Percentiles rank a stretch among this genome's conserved stretches.
These are phyloP conservation scores for Merops nubicus DNA, from an alignment of 2,113 vertebrate species.

Conservation along the genomic window DNA sequence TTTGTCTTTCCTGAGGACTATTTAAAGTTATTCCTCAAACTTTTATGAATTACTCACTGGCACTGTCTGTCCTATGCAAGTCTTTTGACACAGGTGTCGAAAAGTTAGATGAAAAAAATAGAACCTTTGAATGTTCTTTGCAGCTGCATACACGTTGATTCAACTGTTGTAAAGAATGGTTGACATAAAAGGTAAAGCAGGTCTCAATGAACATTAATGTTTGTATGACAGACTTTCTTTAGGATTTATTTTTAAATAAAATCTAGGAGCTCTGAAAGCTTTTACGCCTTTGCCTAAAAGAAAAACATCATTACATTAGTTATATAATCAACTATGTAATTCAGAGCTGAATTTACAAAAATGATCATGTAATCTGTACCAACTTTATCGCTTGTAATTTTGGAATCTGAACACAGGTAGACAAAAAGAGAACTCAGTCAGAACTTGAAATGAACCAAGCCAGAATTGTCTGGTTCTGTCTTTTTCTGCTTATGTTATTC, in stretches of 20 bases:
- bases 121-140: neutral
- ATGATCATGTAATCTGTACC: neutral
- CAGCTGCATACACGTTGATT: neutral
- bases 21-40: neutral
- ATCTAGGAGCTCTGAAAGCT: neutral
- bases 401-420: neutral
- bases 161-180: neutral
- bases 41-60: neutral
- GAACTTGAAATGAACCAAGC: neutral
- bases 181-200: neutral
- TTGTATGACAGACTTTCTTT: neutral
- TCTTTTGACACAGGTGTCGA: neutral
- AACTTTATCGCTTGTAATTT: neutral
- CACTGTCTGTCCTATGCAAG: neutral
- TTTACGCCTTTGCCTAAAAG: neutral
- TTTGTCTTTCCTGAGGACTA: neutral
- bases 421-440: neutral
- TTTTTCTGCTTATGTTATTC: neutral
- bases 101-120: neutral
- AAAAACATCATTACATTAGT: fast-evolving
- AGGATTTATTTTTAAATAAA: neutral
- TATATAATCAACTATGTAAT: neutral
- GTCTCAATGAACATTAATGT: neutral
- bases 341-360: neutral
- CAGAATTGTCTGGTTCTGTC: neutral